Conservation (phyloP, 2,113 vertebrate species). For the Camelus dromedarius region DNA sequence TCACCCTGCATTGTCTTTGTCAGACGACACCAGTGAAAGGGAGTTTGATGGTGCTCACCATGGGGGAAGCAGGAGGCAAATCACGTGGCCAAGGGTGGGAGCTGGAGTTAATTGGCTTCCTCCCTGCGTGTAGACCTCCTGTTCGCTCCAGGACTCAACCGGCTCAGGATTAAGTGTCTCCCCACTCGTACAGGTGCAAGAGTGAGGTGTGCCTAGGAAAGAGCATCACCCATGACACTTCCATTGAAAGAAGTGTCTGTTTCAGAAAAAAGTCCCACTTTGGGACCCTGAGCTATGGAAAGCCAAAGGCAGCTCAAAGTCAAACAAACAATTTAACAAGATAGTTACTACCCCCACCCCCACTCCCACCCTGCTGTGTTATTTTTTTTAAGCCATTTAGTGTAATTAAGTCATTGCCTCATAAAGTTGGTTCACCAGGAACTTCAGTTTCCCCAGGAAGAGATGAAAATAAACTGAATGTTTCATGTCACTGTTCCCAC, state of each 20-base stretch:
- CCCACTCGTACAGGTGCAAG: background rate
- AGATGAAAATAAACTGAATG: constrained; percentile 76
- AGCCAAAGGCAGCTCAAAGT: constrained; percentile 50
- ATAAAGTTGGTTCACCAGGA: constrained; percentile 66
- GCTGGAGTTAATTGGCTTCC: constrained; percentile 17
- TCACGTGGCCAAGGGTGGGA: background rate
- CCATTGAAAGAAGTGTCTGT: constrained; percentile 42
- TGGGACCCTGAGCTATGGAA: constrained; percentile 51
- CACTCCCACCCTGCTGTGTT: constrained; percentile 34
- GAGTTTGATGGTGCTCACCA: background rate
- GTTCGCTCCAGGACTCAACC: background rate
- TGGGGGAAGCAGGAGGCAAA: background rate
- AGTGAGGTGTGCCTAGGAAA: background rate
- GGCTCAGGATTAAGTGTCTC: constrained; percentile 30
- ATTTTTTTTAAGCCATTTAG: constrained; percentile 61
- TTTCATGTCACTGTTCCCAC: constrained; percentile 74
- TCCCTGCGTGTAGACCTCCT: background rate
- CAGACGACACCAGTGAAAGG: constrained; percentile 47
- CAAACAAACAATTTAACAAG: constrained; percentile 62
- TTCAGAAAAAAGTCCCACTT: constrained; percentile 18
- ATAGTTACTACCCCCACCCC: background rate
- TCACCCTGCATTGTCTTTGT: background rate
- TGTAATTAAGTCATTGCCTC: constrained; percentile 56
- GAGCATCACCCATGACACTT: background rate
- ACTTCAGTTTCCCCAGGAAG: constrained; percentile 77